A percentile compares a stretch with the other conserved stretches of the same genome.
These are phyloP conservation scores for Marcusenius ussheri DNA, from an alignment of 2,113 vertebrate species.

Conservation along the genomic window DNA sequence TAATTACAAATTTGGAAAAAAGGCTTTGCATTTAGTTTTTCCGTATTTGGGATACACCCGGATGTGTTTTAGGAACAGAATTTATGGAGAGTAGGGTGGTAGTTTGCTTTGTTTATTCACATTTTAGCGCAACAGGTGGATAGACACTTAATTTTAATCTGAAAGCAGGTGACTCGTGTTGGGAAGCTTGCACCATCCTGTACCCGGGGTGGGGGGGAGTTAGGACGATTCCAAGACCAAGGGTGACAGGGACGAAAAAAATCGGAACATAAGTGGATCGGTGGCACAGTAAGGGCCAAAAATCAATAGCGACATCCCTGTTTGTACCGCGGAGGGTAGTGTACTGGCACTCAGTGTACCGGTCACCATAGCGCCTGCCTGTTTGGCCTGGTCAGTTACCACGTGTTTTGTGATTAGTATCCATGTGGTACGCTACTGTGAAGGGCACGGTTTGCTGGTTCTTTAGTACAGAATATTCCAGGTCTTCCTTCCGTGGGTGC, in stretches of 20 bases:
- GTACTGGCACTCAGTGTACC: background rate
- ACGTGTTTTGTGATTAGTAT: background rate
- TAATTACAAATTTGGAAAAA: background rate
- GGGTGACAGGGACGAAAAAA: background rate
- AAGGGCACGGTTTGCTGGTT: background rate
- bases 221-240: background rate
- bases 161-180: background rate
- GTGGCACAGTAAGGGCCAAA: background rate
- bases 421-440: background rate
- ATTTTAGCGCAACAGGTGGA: background rate
- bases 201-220: background rate
- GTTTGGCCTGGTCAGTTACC: background rate
- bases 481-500: background rate
- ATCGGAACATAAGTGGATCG: background rate
- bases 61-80: background rate
- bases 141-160: background rate
- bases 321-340: background rate
- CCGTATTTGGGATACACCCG: background rate
- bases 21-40: background rate
- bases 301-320: background rate
- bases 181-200: background rate
- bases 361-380: background rate
- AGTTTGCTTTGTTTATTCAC: background rate
- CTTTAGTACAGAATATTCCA: background rate
- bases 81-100: background rate